Conservation (phyloP, 2,113 vertebrate genomes). For the Micromys minutus region DNA sequence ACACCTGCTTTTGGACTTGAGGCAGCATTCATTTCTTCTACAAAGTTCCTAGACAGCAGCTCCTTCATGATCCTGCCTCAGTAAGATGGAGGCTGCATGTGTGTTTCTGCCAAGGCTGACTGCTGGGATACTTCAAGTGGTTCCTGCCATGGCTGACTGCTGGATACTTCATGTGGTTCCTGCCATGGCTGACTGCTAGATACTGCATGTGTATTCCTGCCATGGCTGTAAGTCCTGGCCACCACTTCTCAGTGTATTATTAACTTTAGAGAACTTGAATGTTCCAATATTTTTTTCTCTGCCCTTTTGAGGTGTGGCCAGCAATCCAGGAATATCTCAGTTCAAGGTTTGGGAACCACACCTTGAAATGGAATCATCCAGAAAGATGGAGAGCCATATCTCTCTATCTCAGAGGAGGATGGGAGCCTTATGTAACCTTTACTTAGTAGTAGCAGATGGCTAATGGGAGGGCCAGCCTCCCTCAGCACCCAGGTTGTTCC, state of each 20-base stretch:
- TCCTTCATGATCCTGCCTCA: neutral
- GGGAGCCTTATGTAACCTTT: neutral
- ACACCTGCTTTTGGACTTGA: neutral
- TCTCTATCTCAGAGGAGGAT: neutral
- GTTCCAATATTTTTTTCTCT: neutral
- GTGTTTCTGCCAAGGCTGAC: neutral
- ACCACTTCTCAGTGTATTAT: neutral
- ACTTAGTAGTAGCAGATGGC: neutral
- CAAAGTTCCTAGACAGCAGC: neutral
- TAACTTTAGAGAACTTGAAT: neutral
- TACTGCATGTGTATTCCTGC: too few relatives aligned
- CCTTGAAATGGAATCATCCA: neutral
- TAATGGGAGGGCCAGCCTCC: neutral
- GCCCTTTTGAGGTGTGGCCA: neutral
- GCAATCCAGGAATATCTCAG: neutral
- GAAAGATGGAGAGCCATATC: neutral
- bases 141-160: too few relatives aligned
- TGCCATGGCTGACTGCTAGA: too few relatives aligned
- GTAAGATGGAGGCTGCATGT: neutral
- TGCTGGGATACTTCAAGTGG: too few relatives aligned
- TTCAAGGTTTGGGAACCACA: neutral
- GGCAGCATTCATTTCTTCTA: neutral
- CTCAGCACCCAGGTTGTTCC: neutral
- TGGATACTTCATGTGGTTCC: too few relatives aligned
- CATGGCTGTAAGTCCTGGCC: neutral